Evolutionary conservation across 2,888 invertebrate genomes (phyloP), one percentile per base, ranked within the genome.

Genomic region (Dryomyza anilis): DNA sequence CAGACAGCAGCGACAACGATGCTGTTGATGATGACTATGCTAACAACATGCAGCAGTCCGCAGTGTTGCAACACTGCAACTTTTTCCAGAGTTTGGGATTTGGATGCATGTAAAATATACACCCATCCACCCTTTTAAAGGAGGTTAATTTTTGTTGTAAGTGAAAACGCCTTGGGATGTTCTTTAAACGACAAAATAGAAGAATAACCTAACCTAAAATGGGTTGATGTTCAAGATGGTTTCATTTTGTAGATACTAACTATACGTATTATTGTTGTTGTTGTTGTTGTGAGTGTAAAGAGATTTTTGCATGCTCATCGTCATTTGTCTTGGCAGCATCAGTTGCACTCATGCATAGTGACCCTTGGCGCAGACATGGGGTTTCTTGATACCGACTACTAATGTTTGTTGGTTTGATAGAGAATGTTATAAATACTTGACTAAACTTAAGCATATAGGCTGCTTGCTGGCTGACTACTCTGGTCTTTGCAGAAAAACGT

Each of bases 271-370:
- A 25, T 50, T 8, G 23, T 50, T 50, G 21, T 50, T 23, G 50
- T 25, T 25, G 12, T 50, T 19, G 12, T 25, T 21, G 16, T 21
- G 48, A 5, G 33, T 33, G 7, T 12, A 12, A 19, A 27, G 12
- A 10, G 30, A 36, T 46, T 19, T 58, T 46, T 58, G 45, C 45
- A 46, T 58, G 46, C 39, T 19, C 43, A 3, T 39, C 39, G 19
- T 48, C 25, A 21, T 19, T 48, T 25, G 48, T 21, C 48, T 7
- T 14, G 23, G 23, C 19, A 16, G n/a, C 36, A 36, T 36, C 33
- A 55, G 56, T 43, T 43, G 39, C 56, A 56, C 39, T 39, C 39
- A 39, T 14, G n/a, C n/a, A 14, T n/a, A 39, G 39, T 39, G 39
- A 39, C 39, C 39, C 39, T 39, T 39, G 39, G 25, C 43, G n/a